phyloP scores from a whole-genome alignment of 2,888 invertebrate genomes.

The Hoplodrina ambigua region DNA sequence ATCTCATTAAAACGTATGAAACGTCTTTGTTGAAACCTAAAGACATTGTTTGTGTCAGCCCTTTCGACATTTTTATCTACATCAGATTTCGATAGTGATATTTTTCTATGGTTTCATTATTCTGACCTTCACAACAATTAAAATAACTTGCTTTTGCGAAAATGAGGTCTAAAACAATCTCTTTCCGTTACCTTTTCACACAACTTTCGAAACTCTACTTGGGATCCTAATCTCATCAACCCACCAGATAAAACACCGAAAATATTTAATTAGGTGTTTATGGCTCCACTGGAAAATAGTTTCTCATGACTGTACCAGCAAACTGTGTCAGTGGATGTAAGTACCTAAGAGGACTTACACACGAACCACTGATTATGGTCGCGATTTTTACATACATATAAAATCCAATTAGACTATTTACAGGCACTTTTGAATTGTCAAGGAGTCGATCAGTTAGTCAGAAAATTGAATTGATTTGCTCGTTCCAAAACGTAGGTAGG shows the following conservation, averaged over 20 bases:
- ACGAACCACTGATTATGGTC: too few relatives aligned
- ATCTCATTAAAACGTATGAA: too few relatives aligned
- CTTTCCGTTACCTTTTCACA: conserved; percentile 19
- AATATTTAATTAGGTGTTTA: conserved; percentile 13
- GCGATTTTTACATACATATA: too few relatives aligned
- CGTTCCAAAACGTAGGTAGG: too few relatives aligned
- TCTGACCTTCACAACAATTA: conserved; percentile 4
- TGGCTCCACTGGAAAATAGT: conserved; percentile 4
- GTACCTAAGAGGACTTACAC: neutral
- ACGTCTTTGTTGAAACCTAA: too few relatives aligned
- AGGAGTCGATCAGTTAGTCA: too few relatives aligned
- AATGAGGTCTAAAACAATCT: conserved; percentile 21
- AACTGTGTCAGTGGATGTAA: conserved; percentile 5
- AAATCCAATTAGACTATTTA: too few relatives aligned
- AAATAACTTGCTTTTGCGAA: conserved; percentile 6
- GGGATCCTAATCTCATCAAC: conserved; percentile 22
- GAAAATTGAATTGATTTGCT: too few relatives aligned
- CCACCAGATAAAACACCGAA: neutral
- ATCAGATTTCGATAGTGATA: too few relatives aligned
- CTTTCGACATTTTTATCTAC: too few relatives aligned
- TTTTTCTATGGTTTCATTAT: neutral
- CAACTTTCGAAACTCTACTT: conserved; percentile 31
- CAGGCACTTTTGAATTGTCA: too few relatives aligned
- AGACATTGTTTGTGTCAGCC: too few relatives aligned
- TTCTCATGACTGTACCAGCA: conserved; percentile 8